Base-by-base conservation (phyloP, 2,113 vertebrate genomes). In the Beaufortia kweichowensis region DNA sequence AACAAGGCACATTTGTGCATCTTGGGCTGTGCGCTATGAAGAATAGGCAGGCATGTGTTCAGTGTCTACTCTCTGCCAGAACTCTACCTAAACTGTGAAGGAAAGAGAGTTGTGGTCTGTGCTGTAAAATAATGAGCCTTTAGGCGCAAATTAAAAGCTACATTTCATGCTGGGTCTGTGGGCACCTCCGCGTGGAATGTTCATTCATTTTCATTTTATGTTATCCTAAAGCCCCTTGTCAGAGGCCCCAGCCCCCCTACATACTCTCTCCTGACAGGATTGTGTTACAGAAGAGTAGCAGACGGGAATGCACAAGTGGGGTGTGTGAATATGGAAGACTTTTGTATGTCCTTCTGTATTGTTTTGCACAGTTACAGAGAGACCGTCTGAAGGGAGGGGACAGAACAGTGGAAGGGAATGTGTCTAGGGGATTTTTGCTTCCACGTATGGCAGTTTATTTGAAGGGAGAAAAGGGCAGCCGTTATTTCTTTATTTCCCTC, bases 301-400 rank as follows among this genome's bases (percentile, higher is more conserved):
- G 89, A 86, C 84, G 84, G 86, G 89, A 90, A 91, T 89, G 89
- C 88, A 84, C 87, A 86, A 89, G 87, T 89, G 91, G 85, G 87
- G 84, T 53, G 86, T 83, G 84, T 84, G 88, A 92, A 87, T 89
- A 85, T 90, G 84, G 33, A 75, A 78, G 79, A 82, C 85, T 81
- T 87, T 78, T 82, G 68, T 79, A 75, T 74, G 79, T 80, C 66
- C 48, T 77, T 61, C 73, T 79, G 72, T 80, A 53, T 84, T 85
- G 80, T 67, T 88, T 72, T 62, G 79, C 75, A 76, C 77, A 66
- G 61, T 66, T 61, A 61, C 31, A 7, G 2, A 77, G 64, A 24
- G 71, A 15, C 69, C 29, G 19, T 61, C 62, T 64, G 41, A 75
- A 65, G 26, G 39, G 55, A 31, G n/a, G 66, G 24, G 65, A 71